Evolutionary conservation across 2,797 vertebrate species (phyloP), one percentile per base, ranked within the genome.

Genomic region (Enteromius argenteus): DNA sequence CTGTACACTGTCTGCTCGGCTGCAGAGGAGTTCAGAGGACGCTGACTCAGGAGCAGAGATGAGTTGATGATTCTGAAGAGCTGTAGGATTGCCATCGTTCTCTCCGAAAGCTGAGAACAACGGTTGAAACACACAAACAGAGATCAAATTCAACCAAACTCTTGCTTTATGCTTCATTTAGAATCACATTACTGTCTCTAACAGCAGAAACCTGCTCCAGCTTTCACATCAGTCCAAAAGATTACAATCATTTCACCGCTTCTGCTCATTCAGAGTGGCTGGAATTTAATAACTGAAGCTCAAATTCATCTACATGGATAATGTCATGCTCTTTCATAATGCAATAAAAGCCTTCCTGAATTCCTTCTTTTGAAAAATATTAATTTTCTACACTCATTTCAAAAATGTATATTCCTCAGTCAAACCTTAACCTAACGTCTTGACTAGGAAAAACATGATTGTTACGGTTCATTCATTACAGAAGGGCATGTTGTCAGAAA

Each of bases 31-130:
- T 95, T 95, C 8, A 35, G 0, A 0, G 90, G 82, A 76, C 86
- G 88, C 49, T 88, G 90, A 73, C 91, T 27, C 44, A 82, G 32
- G 66, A 92, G 27, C 51, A 89, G 4, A 2, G 94, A 91, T 5
- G 89, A 89, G 86, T 94, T 95, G 85, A 87, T n/a, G 84, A 86
- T 85, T 13, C 75, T 37, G 13, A 42, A 79, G 46, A 87, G 7
- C 74, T 77, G n/a, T 27, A 37, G 14, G 19, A 53, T 32, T 37
- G 90, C 91, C 94, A 95, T 95, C 42, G 1, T 19, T 4, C 9
- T 32, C 1, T 5, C 23, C 15, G 1, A 49, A 7, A 5, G 35
- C 15, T 30, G 4, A 21, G 49, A 79, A 14, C 4, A 73, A 37
- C 21, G 1, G 2, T 69, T 81, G 42, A 64, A 73, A 51, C 69